Evolutionary conservation across 2,888 invertebrate species (phyloP).

Genomic region (Polymixis lichenea): DNA sequence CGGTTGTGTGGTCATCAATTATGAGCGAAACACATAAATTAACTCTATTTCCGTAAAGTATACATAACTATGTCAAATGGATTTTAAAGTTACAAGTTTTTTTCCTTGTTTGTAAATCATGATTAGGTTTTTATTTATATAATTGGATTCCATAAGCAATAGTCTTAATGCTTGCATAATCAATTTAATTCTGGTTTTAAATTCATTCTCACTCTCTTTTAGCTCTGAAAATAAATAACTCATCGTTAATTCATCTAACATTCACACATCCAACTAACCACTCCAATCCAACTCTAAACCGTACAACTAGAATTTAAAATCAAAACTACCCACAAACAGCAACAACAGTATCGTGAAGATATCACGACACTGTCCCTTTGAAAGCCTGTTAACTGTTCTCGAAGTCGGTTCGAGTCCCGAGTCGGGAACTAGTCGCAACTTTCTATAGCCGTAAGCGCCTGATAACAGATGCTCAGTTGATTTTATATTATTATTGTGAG

Average conservation of each 20-base stretch:
- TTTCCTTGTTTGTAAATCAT: too few species aligned
- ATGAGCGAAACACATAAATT: too few species aligned
- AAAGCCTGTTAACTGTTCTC: conserved; percentile 52
- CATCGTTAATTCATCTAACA: not conserved
- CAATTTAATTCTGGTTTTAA: too few species aligned
- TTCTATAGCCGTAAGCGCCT: conserved; percentile 34
- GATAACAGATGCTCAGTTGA: conserved; percentile 50
- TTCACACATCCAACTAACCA: not conserved
- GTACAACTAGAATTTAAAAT: conserved; percentile 13
- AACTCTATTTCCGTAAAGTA: too few species aligned
- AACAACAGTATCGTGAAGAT: conserved; percentile 39
- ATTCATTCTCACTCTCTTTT: too few species aligned
- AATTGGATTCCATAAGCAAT: too few species aligned
- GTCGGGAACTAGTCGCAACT: conserved; percentile 48
- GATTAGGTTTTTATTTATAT: too few species aligned
- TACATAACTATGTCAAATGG: too few species aligned
- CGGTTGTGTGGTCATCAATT: too few species aligned
- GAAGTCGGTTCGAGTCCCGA: conserved; percentile 54
- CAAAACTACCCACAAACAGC: conserved; percentile 32
- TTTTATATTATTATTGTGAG: conserved; percentile 55
- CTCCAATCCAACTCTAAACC: not conserved
- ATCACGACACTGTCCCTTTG: conserved; percentile 52
- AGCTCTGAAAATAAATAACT: too few species aligned
- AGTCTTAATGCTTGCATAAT: too few species aligned
- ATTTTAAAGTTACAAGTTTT: too few species aligned